Percentiles rank a stretch among this genome's conserved stretches.
Evolutionary conservation across 2,888 invertebrate genomes (phyloP).

Genomic region (Nomada lathburiana): DNA sequence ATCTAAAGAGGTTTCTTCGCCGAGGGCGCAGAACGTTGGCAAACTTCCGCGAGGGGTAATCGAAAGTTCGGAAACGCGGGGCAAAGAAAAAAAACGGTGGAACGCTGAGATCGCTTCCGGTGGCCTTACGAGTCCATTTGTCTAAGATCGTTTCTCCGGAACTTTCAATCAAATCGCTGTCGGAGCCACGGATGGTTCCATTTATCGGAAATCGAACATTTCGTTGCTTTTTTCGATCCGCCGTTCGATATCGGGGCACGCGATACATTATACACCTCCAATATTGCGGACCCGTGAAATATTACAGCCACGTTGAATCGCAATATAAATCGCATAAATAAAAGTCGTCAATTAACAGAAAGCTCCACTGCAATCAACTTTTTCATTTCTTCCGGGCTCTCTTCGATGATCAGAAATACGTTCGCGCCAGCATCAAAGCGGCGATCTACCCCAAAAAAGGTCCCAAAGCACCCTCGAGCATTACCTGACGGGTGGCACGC

Average conservation of each 20-base stretch:
- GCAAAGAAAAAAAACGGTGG: constrained; percentile 14
- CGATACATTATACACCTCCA: no score
- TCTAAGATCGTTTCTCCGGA: constrained; percentile 21
- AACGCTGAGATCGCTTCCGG: constrained; percentile 31
- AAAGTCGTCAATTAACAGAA: no score
- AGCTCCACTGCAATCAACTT: no score
- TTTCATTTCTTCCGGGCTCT: background rate
- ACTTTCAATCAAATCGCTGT: constrained; percentile 44
- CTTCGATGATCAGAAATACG: no score
- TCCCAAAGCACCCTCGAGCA: background rate
- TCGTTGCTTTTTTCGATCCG: background rate
- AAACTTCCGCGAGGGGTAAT: constrained; percentile 36
- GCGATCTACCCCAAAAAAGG: background rate
- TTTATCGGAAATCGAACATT: constrained; percentile 22
- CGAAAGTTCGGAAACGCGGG: constrained; percentile 32
- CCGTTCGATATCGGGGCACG: background rate
- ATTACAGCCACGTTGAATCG: no score
- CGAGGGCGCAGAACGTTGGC: background rate
- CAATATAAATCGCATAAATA: no score
- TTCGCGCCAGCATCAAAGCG: constrained; percentile 8
- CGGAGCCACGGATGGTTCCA: constrained; percentile 13
- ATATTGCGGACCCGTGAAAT: no score
- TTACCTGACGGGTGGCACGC: constrained; percentile 48
- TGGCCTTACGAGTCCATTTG: constrained; percentile 44
- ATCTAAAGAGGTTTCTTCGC: background rate